These are phyloP conservation scores for Pycnonotus jocosus DNA, from an alignment of 2,113 vertebrate species.

Conservation along the genomic window DNA sequence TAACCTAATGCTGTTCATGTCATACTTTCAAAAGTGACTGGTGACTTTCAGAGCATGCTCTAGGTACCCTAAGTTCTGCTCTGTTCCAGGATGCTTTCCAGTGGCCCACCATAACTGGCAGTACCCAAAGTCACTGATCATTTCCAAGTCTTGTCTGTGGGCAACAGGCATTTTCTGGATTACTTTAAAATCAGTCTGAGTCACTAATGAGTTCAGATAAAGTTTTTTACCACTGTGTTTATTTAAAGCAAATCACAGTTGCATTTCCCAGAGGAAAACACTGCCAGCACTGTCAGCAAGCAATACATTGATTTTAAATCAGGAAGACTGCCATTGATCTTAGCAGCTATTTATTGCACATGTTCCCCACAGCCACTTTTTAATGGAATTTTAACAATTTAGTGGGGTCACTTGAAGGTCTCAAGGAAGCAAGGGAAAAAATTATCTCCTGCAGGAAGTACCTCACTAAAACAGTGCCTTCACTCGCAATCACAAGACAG, in stretches of 20 bases:
- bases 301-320: slow-evolving; percentile 39
- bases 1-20: background rate
- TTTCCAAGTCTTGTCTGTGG: background rate
- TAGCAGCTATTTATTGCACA: slow-evolving; percentile 53
- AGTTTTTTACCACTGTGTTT: background rate
- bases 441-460: background rate
- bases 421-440: background rate
- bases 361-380: slow-evolving; percentile 20
- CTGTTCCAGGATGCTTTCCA: background rate
- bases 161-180: background rate
- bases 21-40: background rate
- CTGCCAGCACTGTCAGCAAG: background rate
- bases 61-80: background rate
- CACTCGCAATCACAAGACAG: background rate
- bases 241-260: background rate
- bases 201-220: slow-evolving; percentile 3
- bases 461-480: background rate
- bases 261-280: background rate
- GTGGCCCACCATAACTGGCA: background rate
- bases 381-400: slow-evolving; percentile 51
- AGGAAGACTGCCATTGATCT: slow-evolving; percentile 42
- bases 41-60: background rate
- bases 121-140: background rate
- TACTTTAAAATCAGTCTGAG: background rate
- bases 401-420: slow-evolving; percentile 7